Percentiles rank a stretch among this genome's conserved stretches.
phyloP scores from a whole-genome alignment of 2,797 vertebrate species.

The Leptatherina wallacei region DNA sequence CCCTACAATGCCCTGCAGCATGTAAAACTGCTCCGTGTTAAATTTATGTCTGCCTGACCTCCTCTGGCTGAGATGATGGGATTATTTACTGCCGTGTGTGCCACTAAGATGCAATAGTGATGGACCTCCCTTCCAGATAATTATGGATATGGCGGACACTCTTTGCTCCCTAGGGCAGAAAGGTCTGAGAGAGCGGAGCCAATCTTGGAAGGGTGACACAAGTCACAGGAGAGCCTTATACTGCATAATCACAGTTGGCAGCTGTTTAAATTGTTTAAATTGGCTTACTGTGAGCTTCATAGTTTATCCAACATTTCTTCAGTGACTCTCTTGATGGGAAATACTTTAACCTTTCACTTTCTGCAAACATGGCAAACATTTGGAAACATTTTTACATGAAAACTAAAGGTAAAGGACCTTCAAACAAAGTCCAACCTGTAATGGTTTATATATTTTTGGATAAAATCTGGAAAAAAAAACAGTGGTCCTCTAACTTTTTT shows the following conservation, averaged over 20 bases:
- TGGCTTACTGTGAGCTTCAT: constrained; percentile 54
- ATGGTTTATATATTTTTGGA: too few relatives aligned
- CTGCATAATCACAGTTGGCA: constrained; percentile 68
- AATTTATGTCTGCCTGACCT: constrained; percentile 71
- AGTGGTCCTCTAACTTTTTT: too few relatives aligned
- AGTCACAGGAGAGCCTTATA: constrained; percentile 58
- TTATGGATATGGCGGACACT: constrained; percentile 71
- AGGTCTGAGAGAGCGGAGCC: constrained; percentile 63
- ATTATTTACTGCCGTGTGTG: constrained; percentile 74
- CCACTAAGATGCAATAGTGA: constrained; percentile 61
- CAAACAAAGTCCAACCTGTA: too few relatives aligned
- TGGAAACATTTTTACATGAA: neutral
- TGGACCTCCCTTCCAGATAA: constrained; percentile 67
- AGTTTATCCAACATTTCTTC: constrained; percentile 26
- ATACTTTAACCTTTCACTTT: constrained; percentile 28
- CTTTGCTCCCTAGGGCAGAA: constrained; percentile 54
- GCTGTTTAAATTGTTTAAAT: constrained; percentile 69
- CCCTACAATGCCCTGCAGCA: constrained; percentile 63
- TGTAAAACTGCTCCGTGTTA: constrained; percentile 58
- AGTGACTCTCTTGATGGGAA: constrained; percentile 21
- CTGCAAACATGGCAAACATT: constrained; percentile 14
- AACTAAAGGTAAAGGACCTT: too few relatives aligned
- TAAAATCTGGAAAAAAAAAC: too few relatives aligned
- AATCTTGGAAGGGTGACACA: constrained; percentile 62
- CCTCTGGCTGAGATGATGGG: constrained; percentile 67